These are phyloP conservation scores for Pseudorasbora parva DNA, from an alignment of 2,113 vertebrate species.

Conservation along the genomic window DNA sequence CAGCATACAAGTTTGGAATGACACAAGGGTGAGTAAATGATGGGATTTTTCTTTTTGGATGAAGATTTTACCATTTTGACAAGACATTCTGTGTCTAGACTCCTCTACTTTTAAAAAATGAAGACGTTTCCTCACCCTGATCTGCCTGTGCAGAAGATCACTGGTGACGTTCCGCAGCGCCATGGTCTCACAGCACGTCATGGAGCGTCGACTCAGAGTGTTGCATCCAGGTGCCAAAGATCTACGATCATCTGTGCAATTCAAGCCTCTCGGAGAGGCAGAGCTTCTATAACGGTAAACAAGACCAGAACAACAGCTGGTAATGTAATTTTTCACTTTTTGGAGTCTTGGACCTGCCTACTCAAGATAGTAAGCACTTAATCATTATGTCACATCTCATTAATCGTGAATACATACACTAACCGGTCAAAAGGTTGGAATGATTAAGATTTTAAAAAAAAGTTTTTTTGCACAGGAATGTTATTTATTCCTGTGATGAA, in stretches of 20 bases:
- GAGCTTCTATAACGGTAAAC: background rate
- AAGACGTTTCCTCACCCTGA: slow-evolving; percentile 67
- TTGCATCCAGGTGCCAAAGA: slow-evolving; percentile 67
- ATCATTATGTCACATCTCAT: background rate
- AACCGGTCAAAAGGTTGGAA: too few relatives aligned
- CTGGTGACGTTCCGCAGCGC: slow-evolving; percentile 90
- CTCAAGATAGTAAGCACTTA: background rate
- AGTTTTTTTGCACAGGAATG: too few relatives aligned
- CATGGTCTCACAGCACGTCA: slow-evolving; percentile 82
- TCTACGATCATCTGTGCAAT: slow-evolving; percentile 79
- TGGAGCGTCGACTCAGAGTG: slow-evolving; percentile 64
- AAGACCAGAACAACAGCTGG: background rate
- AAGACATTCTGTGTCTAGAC: background rate
- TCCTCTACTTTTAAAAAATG: background rate
- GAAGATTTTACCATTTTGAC: background rate
- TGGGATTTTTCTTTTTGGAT: background rate
- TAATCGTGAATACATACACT: too few relatives aligned
- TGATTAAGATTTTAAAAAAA: too few relatives aligned
- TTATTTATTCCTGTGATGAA: too few relatives aligned
- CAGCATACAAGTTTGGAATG: background rate
- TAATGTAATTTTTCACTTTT: too few relatives aligned
- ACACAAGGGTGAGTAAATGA: background rate
- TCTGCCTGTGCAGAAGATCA: slow-evolving; percentile 90
- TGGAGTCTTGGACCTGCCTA: background rate
- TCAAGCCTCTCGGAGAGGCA: slow-evolving; percentile 51